These are phyloP conservation scores for Liopterus haemorrhoidalis DNA, from an alignment of 2,888 invertebrate species.

Conservation along the genomic window DNA sequence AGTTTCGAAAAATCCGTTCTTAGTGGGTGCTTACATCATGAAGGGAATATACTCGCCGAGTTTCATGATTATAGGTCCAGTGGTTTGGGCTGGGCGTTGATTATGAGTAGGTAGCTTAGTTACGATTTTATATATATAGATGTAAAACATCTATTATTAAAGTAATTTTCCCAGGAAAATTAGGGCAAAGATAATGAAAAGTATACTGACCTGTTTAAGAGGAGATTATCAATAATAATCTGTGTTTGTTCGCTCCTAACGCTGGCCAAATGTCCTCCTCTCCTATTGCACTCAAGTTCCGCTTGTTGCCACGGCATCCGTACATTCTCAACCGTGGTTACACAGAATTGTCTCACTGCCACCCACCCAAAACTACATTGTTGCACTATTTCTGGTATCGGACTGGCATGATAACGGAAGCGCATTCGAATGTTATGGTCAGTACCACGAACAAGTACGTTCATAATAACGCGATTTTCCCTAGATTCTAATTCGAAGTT, in stretches of 20 bases:
- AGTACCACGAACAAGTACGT: constrained; percentile 38
- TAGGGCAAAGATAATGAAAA: neutral
- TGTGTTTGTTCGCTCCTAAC: constrained; percentile 60
- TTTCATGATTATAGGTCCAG: no score
- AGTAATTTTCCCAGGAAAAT: neutral
- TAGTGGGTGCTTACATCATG: no score
- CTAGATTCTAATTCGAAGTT: constrained; percentile 57
- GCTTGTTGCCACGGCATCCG: constrained; percentile 61
- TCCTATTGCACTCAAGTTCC: constrained; percentile 57
- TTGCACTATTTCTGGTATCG: constrained; percentile 56
- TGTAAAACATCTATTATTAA: no score
- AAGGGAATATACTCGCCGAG: no score
- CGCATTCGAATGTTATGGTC: constrained; percentile 43
- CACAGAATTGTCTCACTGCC: constrained; percentile 59
- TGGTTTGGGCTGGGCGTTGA: no score
- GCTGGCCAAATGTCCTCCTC: constrained; percentile 64
- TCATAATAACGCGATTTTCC: constrained; percentile 51
- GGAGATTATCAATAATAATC: constrained; percentile 56
- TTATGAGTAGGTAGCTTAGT: no score
- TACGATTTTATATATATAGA: no score
- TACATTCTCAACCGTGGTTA: constrained; percentile 54
- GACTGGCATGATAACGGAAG: constrained; percentile 59
- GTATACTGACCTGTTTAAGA: constrained; percentile 56
- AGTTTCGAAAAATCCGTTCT: no score
- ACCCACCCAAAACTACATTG: constrained; percentile 70